These are phyloP conservation scores for Tamias sibiricus DNA, from an alignment of 2,113 vertebrate species.

Conservation along the genomic window DNA sequence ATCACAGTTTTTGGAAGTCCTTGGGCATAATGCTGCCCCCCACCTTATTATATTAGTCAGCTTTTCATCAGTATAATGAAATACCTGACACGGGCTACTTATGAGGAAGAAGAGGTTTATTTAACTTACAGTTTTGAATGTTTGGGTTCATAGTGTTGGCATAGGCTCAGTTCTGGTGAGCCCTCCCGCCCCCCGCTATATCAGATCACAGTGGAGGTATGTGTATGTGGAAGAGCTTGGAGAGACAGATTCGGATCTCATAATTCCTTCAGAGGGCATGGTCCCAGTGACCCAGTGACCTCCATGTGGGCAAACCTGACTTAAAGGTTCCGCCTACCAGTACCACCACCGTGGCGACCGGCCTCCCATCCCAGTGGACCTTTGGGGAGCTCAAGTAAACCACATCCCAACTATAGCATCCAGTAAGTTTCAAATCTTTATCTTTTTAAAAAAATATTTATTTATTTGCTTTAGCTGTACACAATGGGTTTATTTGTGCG, in stretches of 20 bases:
- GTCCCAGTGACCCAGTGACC: neutral
- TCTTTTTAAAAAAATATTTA: too few relatives aligned
- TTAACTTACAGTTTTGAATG: neutral
- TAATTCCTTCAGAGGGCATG: neutral
- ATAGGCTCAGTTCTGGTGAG: neutral
- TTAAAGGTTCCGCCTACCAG: neutral
- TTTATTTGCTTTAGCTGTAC: too few relatives aligned
- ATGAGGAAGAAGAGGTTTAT: neutral
- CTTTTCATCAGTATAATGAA: neutral
- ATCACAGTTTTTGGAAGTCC: neutral
- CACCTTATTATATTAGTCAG: neutral
- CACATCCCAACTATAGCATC: neutral
- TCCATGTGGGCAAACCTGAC: too few relatives aligned
- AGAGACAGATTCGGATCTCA: neutral
- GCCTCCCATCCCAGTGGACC: too few relatives aligned
- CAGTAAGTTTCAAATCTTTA: neutral
- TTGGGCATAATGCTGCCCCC: neutral
- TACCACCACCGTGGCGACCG: neutral
- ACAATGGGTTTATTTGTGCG: too few relatives aligned
- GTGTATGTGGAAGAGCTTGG: neutral
- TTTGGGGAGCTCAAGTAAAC: neutral
- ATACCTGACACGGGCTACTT: neutral
- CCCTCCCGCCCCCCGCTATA: too few relatives aligned
- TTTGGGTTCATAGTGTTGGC: neutral
- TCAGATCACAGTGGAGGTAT: neutral